Percentiles rank a stretch among this genome's conserved stretches.
Conservation (phyloP, 1,140 invertebrate species). For the Neomicropteryx cornuta region DNA sequence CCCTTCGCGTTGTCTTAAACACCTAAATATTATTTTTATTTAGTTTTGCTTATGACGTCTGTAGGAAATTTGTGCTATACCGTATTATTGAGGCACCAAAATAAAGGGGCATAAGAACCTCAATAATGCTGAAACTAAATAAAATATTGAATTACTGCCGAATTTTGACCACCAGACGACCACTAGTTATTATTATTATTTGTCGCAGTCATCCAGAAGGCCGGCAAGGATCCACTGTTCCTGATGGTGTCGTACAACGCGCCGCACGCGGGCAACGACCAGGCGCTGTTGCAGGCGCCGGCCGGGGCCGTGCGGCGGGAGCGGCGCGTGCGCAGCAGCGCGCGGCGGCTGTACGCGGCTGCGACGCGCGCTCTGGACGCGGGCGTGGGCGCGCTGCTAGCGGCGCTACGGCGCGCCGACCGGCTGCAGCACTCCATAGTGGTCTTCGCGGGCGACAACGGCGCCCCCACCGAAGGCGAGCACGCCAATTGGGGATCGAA, state of each 20-base stretch:
- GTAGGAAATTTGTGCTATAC: too few species aligned
- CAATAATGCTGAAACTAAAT: too few species aligned
- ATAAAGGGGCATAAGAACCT: too few species aligned
- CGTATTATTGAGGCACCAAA: too few species aligned
- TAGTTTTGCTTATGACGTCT: too few species aligned
- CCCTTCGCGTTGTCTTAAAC: too few species aligned
- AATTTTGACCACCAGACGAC: too few species aligned
- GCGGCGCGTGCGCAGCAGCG: slow-evolving; percentile 57
- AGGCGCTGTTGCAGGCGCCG: slow-evolving; percentile 65
- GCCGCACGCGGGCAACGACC: slow-evolving; percentile 59
- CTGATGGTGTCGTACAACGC: slow-evolving; percentile 73
- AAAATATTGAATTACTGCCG: too few species aligned
- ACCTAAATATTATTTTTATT: too few species aligned
- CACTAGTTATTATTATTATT: too few species aligned
- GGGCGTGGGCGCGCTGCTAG: slow-evolving; percentile 66
- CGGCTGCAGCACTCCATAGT: slow-evolving; percentile 67
- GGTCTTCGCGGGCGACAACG: slow-evolving; percentile 70
- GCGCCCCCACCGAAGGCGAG: slow-evolving; percentile 59
- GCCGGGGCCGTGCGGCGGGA: slow-evolving; percentile 61
- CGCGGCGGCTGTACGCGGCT: slow-evolving; percentile 72
- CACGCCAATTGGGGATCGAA: slow-evolving; percentile 75
- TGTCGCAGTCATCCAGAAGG: too few species aligned
- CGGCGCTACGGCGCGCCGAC: slow-evolving; percentile 49
- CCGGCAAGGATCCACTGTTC: slow-evolving; percentile 69
- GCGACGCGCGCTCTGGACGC: slow-evolving; percentile 49